Conservation (phyloP, 2,888 invertebrate species). For the Campoletis raptor region DNA sequence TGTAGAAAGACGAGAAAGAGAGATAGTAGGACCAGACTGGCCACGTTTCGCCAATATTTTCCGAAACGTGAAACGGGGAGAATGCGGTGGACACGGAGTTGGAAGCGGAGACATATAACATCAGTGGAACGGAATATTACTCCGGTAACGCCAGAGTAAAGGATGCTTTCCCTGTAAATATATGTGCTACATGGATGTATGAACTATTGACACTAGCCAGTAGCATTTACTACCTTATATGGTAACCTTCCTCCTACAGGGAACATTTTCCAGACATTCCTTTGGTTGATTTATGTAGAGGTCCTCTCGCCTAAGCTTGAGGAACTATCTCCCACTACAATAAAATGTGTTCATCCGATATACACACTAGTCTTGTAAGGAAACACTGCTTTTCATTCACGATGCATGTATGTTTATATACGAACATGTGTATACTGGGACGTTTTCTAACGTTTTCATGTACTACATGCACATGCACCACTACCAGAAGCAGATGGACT, state of each 20-base stretch:
- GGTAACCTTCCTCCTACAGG: slow-evolving; percentile 22
- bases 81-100: slow-evolving; percentile 57
- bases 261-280: slow-evolving; percentile 49
- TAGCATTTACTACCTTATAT: slow-evolving; percentile 32
- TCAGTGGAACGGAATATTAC: slow-evolving; percentile 77
- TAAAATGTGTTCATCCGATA: slow-evolving; percentile 23
- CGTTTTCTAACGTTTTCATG: slow-evolving; percentile 57
- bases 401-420: slow-evolving; percentile 8
- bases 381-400: slow-evolving; percentile 9
- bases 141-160: slow-evolving; percentile 58
- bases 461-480: slow-evolving; percentile 39
- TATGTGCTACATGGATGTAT: slow-evolving; percentile 50
- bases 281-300: slow-evolving; percentile 55
- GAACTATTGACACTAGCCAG: slow-evolving; percentile 51
- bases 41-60: slow-evolving; percentile 79
- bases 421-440: not conserved
- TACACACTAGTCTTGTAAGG: not conserved
- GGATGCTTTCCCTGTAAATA: slow-evolving; percentile 28
- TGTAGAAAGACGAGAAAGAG: slow-evolving; percentile 21
- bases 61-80: slow-evolving; percentile 76
- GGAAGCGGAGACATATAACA: slow-evolving; percentile 67
- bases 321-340: slow-evolving; percentile 64
- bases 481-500: slow-evolving; percentile 10
- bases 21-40: slow-evolving; percentile 67
- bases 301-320: slow-evolving; percentile 67